Base-by-base conservation (phyloP, 1,140 invertebrate genomes). In the Camponotus floridanus region DNA sequence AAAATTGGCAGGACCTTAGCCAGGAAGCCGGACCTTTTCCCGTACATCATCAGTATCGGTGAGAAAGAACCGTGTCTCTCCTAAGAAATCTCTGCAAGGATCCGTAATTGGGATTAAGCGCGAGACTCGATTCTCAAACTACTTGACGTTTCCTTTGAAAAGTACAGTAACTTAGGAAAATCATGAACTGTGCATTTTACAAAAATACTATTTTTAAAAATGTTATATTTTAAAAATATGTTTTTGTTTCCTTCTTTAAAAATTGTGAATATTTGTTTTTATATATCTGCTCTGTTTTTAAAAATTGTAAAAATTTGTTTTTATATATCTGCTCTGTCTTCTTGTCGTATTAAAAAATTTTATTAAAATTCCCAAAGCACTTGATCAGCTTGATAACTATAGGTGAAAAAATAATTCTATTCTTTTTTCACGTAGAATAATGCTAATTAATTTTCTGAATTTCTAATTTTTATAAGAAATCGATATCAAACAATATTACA, bases 1-100 rank as follows among this genome's bases (percentile, higher is more conserved):
- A 90, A 89, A 87, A 90, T 90, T 90, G 79, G 0, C 36, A 76
- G 62, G 62, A 57, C 68, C 80, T 62, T 62, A 55, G 59, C 18
- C 33, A 33, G 31, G 13, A 31, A 36, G 21, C 9, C 21, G 26
- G 31, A 18, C 62, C 45, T 51, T 68, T 48, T 39, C 13, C n/a
- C 55, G 8, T 11, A 7, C 15, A 15, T 8, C n/a, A 2, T 26
- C 18, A 21, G 62, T n/a, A 13, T 42, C 13, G 11, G 26, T 33
- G 68, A 31, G 55, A 80, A 48, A 31, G 39, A 51, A 3, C 15
- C 42, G n/a, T 18, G 26, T 65, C 11, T 18, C 26, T 13, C 7
- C 6, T 39, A 2, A 18, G 65, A 39, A 48, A 65, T 48, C 5
- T 59, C 21, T 39, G 26, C 2, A 26, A 3, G 6, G n/a, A 45